Conservation (phyloP, 2,113 vertebrate species). For the Indicator indicator region DNA sequence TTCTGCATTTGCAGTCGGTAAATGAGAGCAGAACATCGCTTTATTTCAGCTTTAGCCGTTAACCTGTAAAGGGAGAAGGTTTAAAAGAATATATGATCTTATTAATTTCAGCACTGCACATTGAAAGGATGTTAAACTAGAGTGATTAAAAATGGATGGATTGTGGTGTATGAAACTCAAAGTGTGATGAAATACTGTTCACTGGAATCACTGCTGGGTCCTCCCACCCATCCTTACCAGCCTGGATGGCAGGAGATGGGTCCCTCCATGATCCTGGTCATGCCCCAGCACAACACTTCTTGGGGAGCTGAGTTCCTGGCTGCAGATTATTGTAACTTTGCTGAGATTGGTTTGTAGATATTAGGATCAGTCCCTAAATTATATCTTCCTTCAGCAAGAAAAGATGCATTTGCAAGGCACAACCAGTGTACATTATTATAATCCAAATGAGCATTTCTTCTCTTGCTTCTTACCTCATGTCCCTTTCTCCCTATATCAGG, state of each 20-base stretch:
- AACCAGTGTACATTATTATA: fast-evolving
- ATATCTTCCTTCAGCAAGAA: background rate
- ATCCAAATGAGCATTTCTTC: background rate
- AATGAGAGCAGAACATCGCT: background rate
- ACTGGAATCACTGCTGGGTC: fast-evolving
- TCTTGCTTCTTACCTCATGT: background rate
- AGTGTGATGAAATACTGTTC: background rate
- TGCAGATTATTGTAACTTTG: background rate
- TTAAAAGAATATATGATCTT: background rate
- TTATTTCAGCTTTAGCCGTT: background rate
- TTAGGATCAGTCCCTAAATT: background rate
- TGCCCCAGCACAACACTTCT: background rate
- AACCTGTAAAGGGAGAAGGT: background rate
- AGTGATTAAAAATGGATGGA: fast-evolving
- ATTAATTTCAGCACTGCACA: background rate
- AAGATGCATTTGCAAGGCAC: background rate
- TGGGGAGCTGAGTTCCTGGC: background rate
- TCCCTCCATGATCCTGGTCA: background rate
- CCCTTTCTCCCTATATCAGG: background rate
- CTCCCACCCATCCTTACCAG: background rate
- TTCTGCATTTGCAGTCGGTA: background rate
- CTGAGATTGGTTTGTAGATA: background rate
- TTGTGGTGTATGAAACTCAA: background rate
- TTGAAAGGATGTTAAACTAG: background rate
- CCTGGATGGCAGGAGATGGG: background rate